phyloP scores from a whole-genome alignment of 2,113 vertebrate species.

The Silurus glanis region DNA sequence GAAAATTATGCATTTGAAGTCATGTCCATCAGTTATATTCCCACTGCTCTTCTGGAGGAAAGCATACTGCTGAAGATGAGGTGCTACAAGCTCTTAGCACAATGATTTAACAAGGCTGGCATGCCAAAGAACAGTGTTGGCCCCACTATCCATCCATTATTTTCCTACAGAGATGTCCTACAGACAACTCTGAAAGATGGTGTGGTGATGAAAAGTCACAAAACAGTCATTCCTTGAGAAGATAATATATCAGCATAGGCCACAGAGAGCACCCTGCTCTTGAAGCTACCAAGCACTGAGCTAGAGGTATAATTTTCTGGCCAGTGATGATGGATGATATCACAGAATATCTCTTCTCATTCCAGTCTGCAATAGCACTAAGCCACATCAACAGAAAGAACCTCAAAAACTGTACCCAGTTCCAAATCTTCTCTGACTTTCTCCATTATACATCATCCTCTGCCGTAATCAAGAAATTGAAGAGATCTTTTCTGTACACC shows the following conservation, averaged over 20 bases:
- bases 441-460: not conserved
- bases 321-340: not conserved
- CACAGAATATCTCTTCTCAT: not conserved
- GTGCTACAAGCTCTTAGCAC: too few species aligned
- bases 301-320: not conserved
- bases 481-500: slow-evolving; percentile 44
- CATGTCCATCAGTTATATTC: slow-evolving; percentile 4
- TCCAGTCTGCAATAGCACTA: slow-evolving; percentile 22
- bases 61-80: not conserved
- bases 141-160: not conserved
- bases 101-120: not conserved
- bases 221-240: not conserved
- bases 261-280: slow-evolving; percentile 8
- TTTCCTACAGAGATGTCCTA: slow-evolving; percentile 17
- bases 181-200: slow-evolving; percentile 31
- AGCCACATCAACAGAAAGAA: slow-evolving; percentile 38
- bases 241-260: not conserved
- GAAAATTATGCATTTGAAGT: not conserved
- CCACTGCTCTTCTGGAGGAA: not conserved
- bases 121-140: not conserved
- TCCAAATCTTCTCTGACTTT: not conserved
- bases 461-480: not conserved
- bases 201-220: slow-evolving; percentile 43
- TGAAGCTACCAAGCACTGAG: slow-evolving; percentile 27
- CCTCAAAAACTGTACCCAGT: not conserved